phyloP scores from a whole-genome alignment of 1,140 invertebrate species.

The Mycetomoellerius zeteki region DNA sequence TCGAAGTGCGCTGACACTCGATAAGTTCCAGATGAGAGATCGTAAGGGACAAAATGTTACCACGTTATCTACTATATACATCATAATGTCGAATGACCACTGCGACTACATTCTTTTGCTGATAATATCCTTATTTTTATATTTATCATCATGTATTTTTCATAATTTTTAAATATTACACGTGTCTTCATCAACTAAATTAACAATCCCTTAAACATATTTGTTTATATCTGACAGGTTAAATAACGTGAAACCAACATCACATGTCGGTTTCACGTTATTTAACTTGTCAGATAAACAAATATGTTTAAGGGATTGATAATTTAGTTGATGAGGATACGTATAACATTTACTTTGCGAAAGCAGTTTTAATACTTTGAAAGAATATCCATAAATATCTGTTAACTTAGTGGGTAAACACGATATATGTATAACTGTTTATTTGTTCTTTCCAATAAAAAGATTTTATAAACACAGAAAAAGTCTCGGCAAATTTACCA shows the following conservation, averaged over 20 bases:
- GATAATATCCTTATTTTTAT: too few species aligned
- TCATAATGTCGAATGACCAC: background rate
- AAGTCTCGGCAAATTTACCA: conserved; percentile 35
- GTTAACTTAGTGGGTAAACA: conserved; percentile 21
- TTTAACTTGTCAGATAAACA: background rate
- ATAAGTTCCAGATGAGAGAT: conserved; percentile 33
- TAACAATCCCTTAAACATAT: too few species aligned
- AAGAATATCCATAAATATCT: conserved; percentile 35
- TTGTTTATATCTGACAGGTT: too few species aligned
- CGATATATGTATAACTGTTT: background rate
- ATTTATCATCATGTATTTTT: background rate
- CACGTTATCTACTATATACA: background rate
- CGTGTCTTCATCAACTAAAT: too few species aligned
- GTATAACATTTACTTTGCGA: background rate
- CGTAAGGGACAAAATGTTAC: conserved; percentile 38
- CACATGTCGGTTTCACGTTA: background rate
- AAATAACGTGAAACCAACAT: too few species aligned
- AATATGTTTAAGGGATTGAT: background rate
- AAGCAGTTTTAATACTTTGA: background rate
- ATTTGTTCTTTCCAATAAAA: conserved; percentile 48
- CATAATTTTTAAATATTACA: background rate
- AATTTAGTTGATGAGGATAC: background rate
- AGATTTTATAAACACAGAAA: conserved; percentile 47
- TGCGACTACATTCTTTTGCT: background rate
- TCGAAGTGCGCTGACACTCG: conserved; percentile 31